Evolutionary conservation across 2,113 vertebrate genomes (phyloP), one percentile per base, ranked within the genome.

Genomic region (Burhinus bistriatus): DNA sequence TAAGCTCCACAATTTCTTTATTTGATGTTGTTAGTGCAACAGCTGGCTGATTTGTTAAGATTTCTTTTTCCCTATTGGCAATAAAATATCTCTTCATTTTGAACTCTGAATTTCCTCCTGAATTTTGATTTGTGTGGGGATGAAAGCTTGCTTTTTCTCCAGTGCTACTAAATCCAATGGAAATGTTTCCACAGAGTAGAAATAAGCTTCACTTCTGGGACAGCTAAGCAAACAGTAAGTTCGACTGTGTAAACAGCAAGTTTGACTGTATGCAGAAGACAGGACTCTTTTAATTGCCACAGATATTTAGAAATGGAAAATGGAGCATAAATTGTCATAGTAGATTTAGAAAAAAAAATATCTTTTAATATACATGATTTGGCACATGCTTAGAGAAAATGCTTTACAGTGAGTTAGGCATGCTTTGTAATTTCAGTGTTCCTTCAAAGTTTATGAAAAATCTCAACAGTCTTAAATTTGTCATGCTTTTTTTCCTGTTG

Each of bases 1-100:
- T 96, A 95, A 95, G 93, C 59, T 86, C 93, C 75, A 93, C 87
- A 95, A 95, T 97, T 98, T 96, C 95, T 97, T 97, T 96, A 96
- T 96, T 97, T 97, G 85, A 94, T 93, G 80, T 73, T 97, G 94
- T 96, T 90, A 97, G 89, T 94, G 92, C 92, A 96, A 95, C 91
- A 97, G 90, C 96, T 97, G 88, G 86, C 45, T 97, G 95, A 96
- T 96, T 95, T 94, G 94, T 91, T 95, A 88, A 68, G 83, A 68
- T 30, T 34, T 85, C 82, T 91, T 40, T 5, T 5, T 18, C 58
- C 26, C 32, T 62, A 25, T 81, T 91, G 88, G 77, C 87, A 93
- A 58, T 92, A 94, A 95, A 97, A 95, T 95, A 92, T 58, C 77
- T 83, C 81, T 91, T 94, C 21, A 49, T 86, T 95, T 83, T 80